Evolutionary conservation across 1,140 invertebrate genomes (phyloP).

Genomic region (Platyscapa corneri): DNA sequence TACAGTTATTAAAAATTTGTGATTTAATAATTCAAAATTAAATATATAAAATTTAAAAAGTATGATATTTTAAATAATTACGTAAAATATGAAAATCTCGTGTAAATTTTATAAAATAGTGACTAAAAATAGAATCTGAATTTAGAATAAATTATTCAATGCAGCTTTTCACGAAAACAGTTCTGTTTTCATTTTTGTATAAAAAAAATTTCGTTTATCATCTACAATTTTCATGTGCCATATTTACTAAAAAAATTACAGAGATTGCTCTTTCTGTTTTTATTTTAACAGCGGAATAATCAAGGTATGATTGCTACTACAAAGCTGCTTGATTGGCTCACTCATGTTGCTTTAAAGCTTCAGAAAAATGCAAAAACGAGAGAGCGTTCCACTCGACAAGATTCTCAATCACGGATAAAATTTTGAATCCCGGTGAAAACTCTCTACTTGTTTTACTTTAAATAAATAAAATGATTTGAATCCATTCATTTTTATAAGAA

Average conservation of each 20-base stretch:
- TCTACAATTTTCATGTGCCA: background rate
- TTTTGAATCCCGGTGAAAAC: background rate
- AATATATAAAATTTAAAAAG: no score
- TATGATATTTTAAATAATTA: no score
- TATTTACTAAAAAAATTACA: constrained; percentile 51
- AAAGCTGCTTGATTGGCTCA: constrained; percentile 70
- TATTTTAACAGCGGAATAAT: constrained; percentile 65
- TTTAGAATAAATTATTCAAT: no score
- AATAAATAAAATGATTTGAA: background rate
- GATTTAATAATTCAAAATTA: no score
- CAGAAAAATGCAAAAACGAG: background rate
- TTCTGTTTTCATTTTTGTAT: no score
- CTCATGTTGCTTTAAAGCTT: constrained; percentile 56
- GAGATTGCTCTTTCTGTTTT: constrained; percentile 57
- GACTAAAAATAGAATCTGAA: no score
- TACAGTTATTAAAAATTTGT: no score
- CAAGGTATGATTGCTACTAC: constrained; percentile 66
- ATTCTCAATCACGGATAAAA: constrained; percentile 29
- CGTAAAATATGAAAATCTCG: no score
- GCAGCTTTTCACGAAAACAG: no score
- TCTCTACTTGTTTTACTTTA: background rate
- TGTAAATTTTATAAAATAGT: no score
- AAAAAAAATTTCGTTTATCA: background rate
- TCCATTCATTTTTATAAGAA: background rate
- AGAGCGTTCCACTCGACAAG: constrained; percentile 8